phyloP scores from a whole-genome alignment of 2,797 vertebrate species.

The Lophius americanus region DNA sequence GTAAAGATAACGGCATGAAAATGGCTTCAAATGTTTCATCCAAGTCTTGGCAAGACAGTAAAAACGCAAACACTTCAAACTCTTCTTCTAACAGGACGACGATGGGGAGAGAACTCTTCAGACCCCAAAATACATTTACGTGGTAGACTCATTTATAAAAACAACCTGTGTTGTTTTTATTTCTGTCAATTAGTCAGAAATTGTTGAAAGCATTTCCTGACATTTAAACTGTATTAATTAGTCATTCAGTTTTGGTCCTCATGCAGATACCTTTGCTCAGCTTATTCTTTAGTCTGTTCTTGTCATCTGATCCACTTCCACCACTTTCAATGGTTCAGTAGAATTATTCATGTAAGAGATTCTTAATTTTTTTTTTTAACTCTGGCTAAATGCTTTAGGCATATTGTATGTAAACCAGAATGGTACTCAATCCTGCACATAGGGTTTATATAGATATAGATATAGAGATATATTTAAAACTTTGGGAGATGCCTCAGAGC shows the following conservation, averaged over 20 bases:
- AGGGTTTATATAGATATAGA: too few relatives aligned
- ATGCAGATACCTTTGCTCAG: not conserved
- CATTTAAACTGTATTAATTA: not conserved
- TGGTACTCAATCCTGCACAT: too few relatives aligned
- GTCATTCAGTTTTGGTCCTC: conserved; percentile 2
- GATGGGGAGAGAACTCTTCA: not conserved
- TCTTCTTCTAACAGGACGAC: not conserved
- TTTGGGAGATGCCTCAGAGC: too few relatives aligned
- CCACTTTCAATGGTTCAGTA: conserved; percentile 14
- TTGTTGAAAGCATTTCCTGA: not conserved
- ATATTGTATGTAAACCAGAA: conserved; percentile 24
- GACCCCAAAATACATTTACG: not conserved
- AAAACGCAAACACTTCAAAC: not conserved
- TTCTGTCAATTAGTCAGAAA: conserved; percentile 11
- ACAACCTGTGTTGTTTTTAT: not conserved
- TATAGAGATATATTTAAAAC: too few relatives aligned
- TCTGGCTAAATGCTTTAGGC: conserved; percentile 26
- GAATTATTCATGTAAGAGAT: not conserved
- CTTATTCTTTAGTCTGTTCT: conserved; percentile 1
- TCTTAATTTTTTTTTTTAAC: conserved; percentile 18
- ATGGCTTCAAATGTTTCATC: not conserved
- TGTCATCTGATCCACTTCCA: conserved; percentile 18
- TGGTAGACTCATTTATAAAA: not conserved
- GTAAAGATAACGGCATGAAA: not conserved
- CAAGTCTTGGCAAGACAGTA: not conserved